Evolutionary conservation across 30 jellyfish, hydroid and myxozoan genomes (phyloP), one percentile per base, ranked within the genome.

Genomic region (Aurelia coerulea): DNA sequence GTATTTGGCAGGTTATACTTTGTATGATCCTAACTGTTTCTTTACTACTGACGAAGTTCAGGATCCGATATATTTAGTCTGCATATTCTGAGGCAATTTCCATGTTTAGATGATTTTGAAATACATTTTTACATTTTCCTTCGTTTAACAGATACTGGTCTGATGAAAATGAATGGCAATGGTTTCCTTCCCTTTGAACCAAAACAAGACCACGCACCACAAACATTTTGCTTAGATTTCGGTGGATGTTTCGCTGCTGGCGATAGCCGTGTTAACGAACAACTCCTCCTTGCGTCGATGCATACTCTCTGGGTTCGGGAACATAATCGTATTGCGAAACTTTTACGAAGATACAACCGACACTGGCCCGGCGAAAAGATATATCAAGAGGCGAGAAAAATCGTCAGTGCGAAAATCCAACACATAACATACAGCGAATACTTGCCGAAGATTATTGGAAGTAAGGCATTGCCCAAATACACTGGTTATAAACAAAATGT

Each of bases 241-340:
- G 97, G 97, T 16, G 97, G 97, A 3, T 90, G 97, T 65, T 90
- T 90, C 53, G 92, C 90, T 63, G 97, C 97, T 41, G 97, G 97
- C 14, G 97, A 90, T 64, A 90, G 87, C 23, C 88, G 97, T 5
- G 97, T 90, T 14, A 90, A 90, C 74, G 97, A 90, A 63, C 97
- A 90, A 68, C 63, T 90, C 14, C 84, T 73, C 1, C 87, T 90
- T 35, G 92, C 97, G 3, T 84, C 97, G 1, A 69, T 90, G 86
- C 97, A 90, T 51, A 90, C 97, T 11, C 56, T 90, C 35, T 83
- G 90, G 91, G 92, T 77, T 33, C 91, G 97, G 8, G 97, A 90
- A 62, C 97, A 90, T 62, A 90, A 90, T 73, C 87, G 97, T 32
- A 79, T 90, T 37, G 97, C 92, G 42, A 84, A 74, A 64, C 86